phyloP scores from a whole-genome alignment of 2,797 vertebrate genomes.

The Potorous gilbertii region DNA sequence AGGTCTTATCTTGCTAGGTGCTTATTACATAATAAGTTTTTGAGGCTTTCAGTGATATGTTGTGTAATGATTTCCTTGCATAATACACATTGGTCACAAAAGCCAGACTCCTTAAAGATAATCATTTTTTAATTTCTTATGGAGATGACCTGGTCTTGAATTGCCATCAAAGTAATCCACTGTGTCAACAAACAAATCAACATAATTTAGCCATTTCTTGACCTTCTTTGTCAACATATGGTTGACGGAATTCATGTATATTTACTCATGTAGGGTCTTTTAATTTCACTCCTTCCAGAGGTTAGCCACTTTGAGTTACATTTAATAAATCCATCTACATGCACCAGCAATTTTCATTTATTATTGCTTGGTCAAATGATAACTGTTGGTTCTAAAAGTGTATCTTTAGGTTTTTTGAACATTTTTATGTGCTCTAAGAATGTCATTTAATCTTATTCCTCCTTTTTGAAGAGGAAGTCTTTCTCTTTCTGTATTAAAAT shows the following conservation, averaged over 20 bases:
- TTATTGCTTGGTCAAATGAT: neutral
- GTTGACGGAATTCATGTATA: neutral
- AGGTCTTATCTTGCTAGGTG: neutral
- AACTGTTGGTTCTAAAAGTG: neutral
- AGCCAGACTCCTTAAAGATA: neutral
- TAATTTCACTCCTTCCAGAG: neutral
- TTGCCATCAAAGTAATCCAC: neutral
- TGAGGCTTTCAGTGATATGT: neutral
- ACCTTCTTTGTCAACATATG: neutral
- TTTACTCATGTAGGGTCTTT: neutral
- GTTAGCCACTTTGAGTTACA: neutral
- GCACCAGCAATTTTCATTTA: neutral
- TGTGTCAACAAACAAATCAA: neutral
- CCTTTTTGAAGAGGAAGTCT: neutral
- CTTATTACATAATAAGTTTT: neutral
- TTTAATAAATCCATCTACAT: too few relatives aligned
- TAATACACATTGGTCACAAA: neutral
- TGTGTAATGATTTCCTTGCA: neutral
- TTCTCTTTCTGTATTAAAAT: neutral
- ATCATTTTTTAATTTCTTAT: neutral
- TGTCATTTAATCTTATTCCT: neutral
- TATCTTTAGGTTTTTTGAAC: neutral
- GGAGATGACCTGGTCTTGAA: neutral
- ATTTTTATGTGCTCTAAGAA: neutral
- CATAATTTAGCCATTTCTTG: neutral